Conservation (phyloP, 2,888 invertebrate species). For the Harpalus rufipes region DNA sequence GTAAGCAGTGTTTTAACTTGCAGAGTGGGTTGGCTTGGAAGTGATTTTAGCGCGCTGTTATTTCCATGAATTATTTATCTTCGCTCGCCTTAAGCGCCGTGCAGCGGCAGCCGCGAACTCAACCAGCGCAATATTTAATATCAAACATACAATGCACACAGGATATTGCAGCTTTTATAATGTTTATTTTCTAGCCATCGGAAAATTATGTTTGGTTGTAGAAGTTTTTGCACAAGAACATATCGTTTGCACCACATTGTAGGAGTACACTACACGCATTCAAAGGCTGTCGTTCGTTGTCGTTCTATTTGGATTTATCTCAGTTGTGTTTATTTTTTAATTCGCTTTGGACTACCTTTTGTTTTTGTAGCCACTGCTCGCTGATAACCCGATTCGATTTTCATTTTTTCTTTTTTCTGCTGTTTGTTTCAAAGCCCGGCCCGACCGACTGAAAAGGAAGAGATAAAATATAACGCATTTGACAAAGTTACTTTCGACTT, state of each 20-base stretch:
- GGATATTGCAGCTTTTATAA: conserved; percentile 57
- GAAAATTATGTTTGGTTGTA: conserved; percentile 58
- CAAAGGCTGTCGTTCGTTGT: conserved; percentile 44
- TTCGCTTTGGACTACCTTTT: conserved; percentile 55
- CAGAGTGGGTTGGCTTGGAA: background rate
- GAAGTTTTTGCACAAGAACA: conserved; percentile 35
- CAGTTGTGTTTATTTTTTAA: conserved; percentile 52
- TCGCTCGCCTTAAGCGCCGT: conserved; percentile 16
- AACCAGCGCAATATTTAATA: conserved; percentile 59
- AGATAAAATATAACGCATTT: conserved; percentile 52
- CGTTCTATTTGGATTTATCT: conserved; percentile 47
- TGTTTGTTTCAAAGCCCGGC: conserved; percentile 46
- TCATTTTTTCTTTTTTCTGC: conserved; percentile 52
- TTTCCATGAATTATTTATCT: conserved; percentile 57
- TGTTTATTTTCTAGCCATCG: conserved; percentile 60
- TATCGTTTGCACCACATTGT: conserved; percentile 43
- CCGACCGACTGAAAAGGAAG: conserved; percentile 37
- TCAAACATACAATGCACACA: conserved; percentile 61
- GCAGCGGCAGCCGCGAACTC: background rate
- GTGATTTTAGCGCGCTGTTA: conserved; percentile 48
- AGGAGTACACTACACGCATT: conserved; percentile 4
- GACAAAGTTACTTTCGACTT: conserved; percentile 48
- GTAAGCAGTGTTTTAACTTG: background rate
- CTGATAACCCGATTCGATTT: conserved; percentile 49
- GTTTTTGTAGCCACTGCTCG: conserved; percentile 38